Percentiles rank a stretch among this genome's conserved stretches.
Conservation (phyloP, 2,888 invertebrate species). For the Philaethria dido region DNA sequence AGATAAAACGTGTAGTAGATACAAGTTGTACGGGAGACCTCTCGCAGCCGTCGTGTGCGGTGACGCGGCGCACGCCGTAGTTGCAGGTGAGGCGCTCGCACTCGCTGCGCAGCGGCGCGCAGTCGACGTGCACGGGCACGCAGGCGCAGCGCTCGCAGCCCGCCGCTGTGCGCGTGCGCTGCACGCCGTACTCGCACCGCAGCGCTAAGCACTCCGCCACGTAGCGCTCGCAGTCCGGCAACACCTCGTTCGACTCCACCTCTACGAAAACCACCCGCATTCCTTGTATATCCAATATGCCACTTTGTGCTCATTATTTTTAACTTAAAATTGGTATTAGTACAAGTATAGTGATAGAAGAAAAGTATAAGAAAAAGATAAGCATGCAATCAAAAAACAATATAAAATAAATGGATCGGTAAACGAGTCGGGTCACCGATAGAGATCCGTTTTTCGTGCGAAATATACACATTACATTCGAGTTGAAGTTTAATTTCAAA, state of each 20-base stretch:
- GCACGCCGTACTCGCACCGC: slow-evolving; percentile 89
- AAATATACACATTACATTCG: neutral
- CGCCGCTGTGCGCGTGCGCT: slow-evolving; percentile 69
- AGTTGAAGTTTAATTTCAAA: neutral
- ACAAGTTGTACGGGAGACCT: slow-evolving; percentile 49
- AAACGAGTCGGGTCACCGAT: neutral
- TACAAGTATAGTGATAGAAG: neutral
- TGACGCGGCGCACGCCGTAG: slow-evolving; percentile 85
- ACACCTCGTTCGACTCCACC: slow-evolving; percentile 55
- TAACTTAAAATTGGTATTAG: neutral
- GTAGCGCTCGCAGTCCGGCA: slow-evolving; percentile 79
- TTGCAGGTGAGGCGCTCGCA: slow-evolving; percentile 88
- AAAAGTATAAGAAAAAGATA: neutral
- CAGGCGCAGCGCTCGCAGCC: slow-evolving; percentile 88
- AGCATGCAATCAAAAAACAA: neutral
- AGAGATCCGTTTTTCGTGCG: neutral
- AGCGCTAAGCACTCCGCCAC: slow-evolving; percentile 85
- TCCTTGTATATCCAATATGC: neutral
- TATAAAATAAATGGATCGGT: neutral
- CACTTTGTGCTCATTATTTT: too few species aligned
- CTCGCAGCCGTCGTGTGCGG: slow-evolving; percentile 59
- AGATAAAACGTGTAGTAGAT: neutral
- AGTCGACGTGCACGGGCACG: slow-evolving; percentile 66
- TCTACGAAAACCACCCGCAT: slow-evolving; percentile 29
- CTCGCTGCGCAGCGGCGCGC: slow-evolving; percentile 83